Evolutionary conservation across 2,888 invertebrate species (phyloP).

Genomic region (Microplitis deprimator): DNA sequence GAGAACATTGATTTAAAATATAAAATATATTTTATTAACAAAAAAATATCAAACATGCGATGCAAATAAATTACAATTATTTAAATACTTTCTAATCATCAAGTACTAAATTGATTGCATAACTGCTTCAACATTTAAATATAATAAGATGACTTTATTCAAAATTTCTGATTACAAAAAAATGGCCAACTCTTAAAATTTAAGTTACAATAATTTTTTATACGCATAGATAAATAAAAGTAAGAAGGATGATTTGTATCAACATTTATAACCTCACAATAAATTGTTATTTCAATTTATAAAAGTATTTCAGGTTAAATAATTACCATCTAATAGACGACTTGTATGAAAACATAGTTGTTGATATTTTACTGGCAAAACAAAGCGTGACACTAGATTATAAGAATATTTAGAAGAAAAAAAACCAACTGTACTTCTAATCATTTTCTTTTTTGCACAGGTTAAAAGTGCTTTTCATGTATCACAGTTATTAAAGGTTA

Average conservation of each 20-base stretch:
- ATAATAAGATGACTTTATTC: background rate
- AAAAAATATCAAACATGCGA: background rate
- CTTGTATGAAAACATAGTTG: conserved; percentile 68
- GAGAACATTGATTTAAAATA: too few relatives aligned
- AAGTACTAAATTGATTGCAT: conserved; percentile 42
- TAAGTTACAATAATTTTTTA: background rate
- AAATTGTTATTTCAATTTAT: background rate
- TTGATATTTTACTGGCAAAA: conserved; percentile 60
- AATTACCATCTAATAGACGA: conserved; percentile 63
- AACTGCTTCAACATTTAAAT: conserved; percentile 28
- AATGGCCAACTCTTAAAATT: background rate
- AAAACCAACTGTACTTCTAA: conserved; percentile 59
- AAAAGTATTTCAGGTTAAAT: conserved; percentile 29
- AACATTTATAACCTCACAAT: conserved; percentile 57
- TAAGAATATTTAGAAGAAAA: conserved; percentile 57
- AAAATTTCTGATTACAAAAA: background rate
- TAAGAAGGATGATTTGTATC: background rate
- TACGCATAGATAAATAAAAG: background rate
- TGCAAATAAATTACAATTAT: background rate
- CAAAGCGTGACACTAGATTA: conserved; percentile 54
- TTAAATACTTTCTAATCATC: background rate
- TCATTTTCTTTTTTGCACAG: conserved; percentile 48
- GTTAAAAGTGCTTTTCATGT: background rate
- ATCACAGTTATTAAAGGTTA: background rate
- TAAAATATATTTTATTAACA: background rate